Base-by-base conservation (phyloP, 2,888 invertebrate species). In the Brachypterus glaber region DNA sequence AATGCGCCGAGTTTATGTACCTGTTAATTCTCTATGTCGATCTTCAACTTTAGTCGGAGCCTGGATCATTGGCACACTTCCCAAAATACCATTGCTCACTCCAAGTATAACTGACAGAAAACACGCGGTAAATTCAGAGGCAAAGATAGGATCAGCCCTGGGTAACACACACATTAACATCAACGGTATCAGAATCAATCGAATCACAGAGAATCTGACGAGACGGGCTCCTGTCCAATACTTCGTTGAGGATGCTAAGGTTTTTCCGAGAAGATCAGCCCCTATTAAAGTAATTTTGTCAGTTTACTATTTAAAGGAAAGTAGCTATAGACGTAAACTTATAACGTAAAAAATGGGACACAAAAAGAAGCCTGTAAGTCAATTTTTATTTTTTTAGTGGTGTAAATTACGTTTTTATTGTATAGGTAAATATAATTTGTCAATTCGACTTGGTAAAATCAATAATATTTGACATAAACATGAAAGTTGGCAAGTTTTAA, bases 1-100 rank as follows among this genome's bases (percentile, higher is more conserved):
- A n/a, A n/a, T n/a, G n/a, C n/a, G n/a, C n/a, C n/a, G n/a, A n/a
- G n/a, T n/a, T n/a, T n/a, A n/a, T n/a, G n/a, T 66, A 79, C 91
- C 91, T 41, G 90, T 86, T 4, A 92, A 76, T 68, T 92, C 92
- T 27, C 88, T 75, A 50, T 87, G 79, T 35, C 88, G 83, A 41
- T 87, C 83, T 9, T 86, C 79, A 3, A 92, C 90, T 57, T 86
- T 80, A 30, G 81, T 79, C 1, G 92, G 88, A 1, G 91, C 92
- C 56, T 87, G 73, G 54, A 92, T 90, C 88, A 92, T 92, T 2
- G 92, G 92, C 17, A 92, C 78, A 41, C 90, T 89, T 3, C 92
- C 92, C 37, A 92, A 79, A 30, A 91, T 70, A 0, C 92, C 92
- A 54, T 92, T 92, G 31, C 82, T 81, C 13, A 90, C 71, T 2